Evolutionary conservation across 2,888 invertebrate species (phyloP), one percentile per base, ranked within the genome.

Genomic region (Acrobasis repandana): DNA sequence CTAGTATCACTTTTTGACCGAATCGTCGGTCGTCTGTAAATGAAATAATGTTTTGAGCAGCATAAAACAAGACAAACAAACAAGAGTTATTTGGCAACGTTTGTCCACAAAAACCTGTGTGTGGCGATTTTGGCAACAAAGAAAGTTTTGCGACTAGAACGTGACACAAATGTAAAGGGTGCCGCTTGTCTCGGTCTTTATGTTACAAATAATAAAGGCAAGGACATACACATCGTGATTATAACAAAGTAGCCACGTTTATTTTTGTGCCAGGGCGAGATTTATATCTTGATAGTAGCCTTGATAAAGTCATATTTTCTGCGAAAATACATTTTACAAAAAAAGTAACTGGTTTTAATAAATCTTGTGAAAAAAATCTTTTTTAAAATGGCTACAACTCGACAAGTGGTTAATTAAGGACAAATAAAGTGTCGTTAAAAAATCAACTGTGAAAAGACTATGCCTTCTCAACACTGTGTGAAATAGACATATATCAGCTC

Each of bases 71-170:
- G n/a, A 16, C 20, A 14, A 20, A 28, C 20, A 28, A 20, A 50
- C 50, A 14, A n/a, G 50, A 33, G 20, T 50, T 52, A 36, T 52
- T 52, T 52, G 36, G 52, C 36, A 16, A 52, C 36, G 36, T 16
- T 9, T 36, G 36, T 52, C 52, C 34, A 18, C 34, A 52, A 15
- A 36, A 52, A 52, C 8, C 51, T 11, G 36, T 9, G 36, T 52
- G 50, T 50, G 50, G 50, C n/a, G 36, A 52, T 52, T 51, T 52
- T 52, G 52, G 36, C 36, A 36, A 52, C 52, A 52, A 36, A 16
- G 52, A 36, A 52, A 52, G 15, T 52, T 50, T 16, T 10, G 52
- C 10, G 36, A 28, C 33, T 33, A 10, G 10, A 16, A 52, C 52
- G 52, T 52, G 52, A 52, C 36, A 36, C 16, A 52, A 52, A 52